Base-by-base conservation (phyloP, 1,140 invertebrate species). In the Zaprionus camerounensis region DNA sequence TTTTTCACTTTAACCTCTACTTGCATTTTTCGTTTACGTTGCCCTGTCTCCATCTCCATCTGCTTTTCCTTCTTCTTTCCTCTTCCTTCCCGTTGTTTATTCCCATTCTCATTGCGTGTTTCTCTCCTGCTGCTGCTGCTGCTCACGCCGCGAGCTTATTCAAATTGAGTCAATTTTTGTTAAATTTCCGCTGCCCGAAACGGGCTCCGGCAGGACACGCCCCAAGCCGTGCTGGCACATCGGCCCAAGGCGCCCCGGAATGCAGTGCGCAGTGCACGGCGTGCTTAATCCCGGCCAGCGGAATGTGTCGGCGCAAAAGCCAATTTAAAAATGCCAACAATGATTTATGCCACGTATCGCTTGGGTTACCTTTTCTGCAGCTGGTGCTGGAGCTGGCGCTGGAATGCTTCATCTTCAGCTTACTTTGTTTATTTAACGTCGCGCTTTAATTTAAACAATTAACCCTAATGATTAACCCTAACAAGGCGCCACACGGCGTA, bases 291-390 rank as follows among this genome's bases (percentile, higher is more conserved):
- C 83, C 65, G 76, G 56, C 66, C 55, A 69, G 76, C 68, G 80
- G 59, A 88, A 90, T 90, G 81, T 90, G 75, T 81, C 67, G 75
- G 85, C 81, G 63, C 78, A 76, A 83, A 88, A 88, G 85, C 85
- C 85, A 88, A 88, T 88, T 88, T 88, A 88, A 88, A 88, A 88
- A 81, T 88, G 85, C 84, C 84, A 88, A 88, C 85, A 90, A 88
- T 88, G 85, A 88, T 88, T 88, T 88, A 88, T 88, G 62, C 38
- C 70, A 75, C 78, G 28, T 51, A 71, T 57, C 63, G 56, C 51
- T 66, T 31, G 53, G n/a, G 38, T 38, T 49, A 38, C 34, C n/a
- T 31, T 61, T 28, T 34, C 38, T 20, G 28, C 13, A 13, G 28
- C 46, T 41, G n/a, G 36, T 12, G n/a, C 15, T 61, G 9, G 5